These are phyloP conservation scores for Theristicus caerulescens DNA, from an alignment of 2,113 vertebrate genomes.

Conservation along the genomic window DNA sequence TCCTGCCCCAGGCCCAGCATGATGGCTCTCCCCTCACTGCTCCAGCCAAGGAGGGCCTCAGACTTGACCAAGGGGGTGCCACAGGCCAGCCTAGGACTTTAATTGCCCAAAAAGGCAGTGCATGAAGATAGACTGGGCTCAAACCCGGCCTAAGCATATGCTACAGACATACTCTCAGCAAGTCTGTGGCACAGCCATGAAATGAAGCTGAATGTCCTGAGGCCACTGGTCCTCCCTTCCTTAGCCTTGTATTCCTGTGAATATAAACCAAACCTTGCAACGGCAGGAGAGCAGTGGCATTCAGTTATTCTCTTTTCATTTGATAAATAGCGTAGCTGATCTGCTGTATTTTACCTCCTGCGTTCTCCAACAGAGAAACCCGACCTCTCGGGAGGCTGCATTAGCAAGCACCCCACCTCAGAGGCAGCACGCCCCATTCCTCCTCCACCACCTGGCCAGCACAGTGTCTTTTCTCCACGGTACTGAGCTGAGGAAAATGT, in stretches of 20 bases:
- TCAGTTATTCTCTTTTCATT: neutral
- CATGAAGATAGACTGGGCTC: neutral
- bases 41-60: neutral
- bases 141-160: neutral
- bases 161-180: neutral
- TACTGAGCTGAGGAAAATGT: neutral
- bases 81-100: neutral
- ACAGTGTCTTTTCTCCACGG: neutral
- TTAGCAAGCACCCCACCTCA: neutral
- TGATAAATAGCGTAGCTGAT: neutral
- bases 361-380: neutral
- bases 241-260: neutral
- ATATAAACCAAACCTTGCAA: neutral
- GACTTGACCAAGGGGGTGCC: neutral
- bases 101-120: neutral
- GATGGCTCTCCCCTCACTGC: neutral
- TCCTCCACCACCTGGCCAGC: neutral
- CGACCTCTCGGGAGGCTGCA: neutral
- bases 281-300: neutral
- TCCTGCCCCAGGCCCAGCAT: neutral
- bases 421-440: neutral
- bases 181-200: neutral
- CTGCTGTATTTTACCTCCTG: neutral
- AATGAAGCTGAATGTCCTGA: neutral
- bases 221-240: neutral